Evolutionary conservation across 2,888 invertebrate genomes (phyloP).

Genomic region (Macaria notata): DNA sequence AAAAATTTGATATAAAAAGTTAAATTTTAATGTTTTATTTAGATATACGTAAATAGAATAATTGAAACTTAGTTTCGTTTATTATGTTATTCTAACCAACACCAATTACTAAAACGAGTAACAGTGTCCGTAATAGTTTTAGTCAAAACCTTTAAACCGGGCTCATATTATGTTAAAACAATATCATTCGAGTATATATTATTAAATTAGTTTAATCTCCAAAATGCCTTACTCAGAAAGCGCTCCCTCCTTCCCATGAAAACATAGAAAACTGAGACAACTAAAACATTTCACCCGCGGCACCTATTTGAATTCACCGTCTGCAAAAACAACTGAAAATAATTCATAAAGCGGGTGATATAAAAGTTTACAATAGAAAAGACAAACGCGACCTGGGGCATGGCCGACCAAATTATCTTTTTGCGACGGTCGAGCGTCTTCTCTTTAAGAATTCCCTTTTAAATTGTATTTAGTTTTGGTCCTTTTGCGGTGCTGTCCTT

Average conservation of each 20-base stretch:
- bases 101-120: too few species aligned
- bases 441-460: conserved; percentile 80
- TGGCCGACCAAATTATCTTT: conserved; percentile 71
- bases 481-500: conserved; percentile 70
- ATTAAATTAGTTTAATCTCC: too few species aligned
- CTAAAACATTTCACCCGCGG: conserved; percentile 39
- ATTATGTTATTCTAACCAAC: too few species aligned
- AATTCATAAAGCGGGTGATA: conserved; percentile 76
- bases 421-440: conserved; percentile 64
- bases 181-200: too few species aligned
- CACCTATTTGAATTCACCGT: conserved; percentile 63
- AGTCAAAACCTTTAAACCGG: too few species aligned
- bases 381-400: conserved; percentile 69
- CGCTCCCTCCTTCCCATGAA: not conserved
- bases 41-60: too few species aligned
- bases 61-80: too few species aligned
- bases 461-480: conserved; percentile 76
- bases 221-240: too few species aligned
- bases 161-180: too few species aligned
- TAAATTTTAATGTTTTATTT: too few species aligned
- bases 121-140: too few species aligned
- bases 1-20: too few species aligned
- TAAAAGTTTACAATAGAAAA: conserved; percentile 79
- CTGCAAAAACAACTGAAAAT: conserved; percentile 76
- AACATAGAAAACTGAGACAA: not conserved